Evolutionary conservation across 1,140 invertebrate genomes (phyloP).

Genomic region (Coenobita brevimanus): DNA sequence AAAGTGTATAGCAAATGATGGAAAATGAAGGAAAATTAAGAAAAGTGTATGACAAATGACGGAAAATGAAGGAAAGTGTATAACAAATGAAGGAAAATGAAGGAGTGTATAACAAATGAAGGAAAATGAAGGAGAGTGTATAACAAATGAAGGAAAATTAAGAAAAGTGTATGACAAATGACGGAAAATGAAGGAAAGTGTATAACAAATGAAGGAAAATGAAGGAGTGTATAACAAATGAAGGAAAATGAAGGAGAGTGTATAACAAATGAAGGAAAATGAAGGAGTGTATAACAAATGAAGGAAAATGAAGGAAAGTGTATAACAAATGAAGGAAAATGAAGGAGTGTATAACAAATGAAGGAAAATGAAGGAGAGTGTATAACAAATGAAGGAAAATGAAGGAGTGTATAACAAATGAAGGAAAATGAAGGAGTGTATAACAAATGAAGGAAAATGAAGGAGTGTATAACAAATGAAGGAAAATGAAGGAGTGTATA

Average conservation of each 20-base stretch:
- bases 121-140: no score
- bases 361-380: no score
- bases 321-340: no score
- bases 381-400: not conserved
- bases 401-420: no score
- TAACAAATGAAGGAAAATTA: no score
- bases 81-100: no score
- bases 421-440: not conserved
- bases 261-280: not conserved
- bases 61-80: not conserved
- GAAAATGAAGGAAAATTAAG: not conserved
- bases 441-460: not conserved
- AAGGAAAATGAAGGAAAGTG: not conserved
- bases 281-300: not conserved
- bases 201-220: not conserved
- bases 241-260: not conserved
- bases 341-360: not conserved
- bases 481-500: not conserved
- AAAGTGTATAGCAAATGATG: not conserved
- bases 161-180: no score
- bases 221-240: no score
- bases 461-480: not conserved
- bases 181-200: not conserved
- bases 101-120: not conserved
- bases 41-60: not conserved